phyloP scores from a whole-genome alignment of 2,113 vertebrate species.

The Psammodynastes pulverulentus region DNA sequence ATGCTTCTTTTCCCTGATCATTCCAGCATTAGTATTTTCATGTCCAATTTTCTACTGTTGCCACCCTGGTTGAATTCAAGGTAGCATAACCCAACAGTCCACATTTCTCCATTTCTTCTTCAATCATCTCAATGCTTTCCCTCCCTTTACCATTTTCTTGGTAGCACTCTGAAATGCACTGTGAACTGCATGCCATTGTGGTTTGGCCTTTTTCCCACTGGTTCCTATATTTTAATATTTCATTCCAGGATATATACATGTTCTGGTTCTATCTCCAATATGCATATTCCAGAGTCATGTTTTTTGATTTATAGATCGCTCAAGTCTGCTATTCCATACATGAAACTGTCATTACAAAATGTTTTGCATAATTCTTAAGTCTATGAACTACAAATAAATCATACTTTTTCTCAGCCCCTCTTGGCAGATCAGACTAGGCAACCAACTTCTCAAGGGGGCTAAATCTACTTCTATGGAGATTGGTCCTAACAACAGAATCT shows the following conservation, averaged over 20 bases:
- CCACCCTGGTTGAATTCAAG: background rate
- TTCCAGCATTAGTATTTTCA: background rate
- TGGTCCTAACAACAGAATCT: background rate
- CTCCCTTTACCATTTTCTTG: background rate
- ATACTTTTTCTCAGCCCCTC: background rate
- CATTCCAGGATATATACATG: background rate
- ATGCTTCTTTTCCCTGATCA: background rate
- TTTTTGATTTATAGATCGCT: background rate
- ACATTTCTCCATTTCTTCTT: background rate
- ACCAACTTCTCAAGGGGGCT: background rate
- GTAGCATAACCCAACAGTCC: background rate
- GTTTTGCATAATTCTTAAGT: background rate
- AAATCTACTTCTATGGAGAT: background rate
- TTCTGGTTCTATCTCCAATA: background rate
- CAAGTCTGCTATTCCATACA: background rate
- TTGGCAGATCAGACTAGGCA: background rate
- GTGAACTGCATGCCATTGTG: background rate
- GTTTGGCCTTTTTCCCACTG: background rate
- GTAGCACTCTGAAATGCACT: background rate
- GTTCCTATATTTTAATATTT: background rate
- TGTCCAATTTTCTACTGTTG: background rate
- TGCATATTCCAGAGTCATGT: background rate
- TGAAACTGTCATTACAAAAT: background rate
- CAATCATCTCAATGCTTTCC: background rate
- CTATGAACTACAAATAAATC: background rate